Evolutionary conservation across 2,888 invertebrate genomes (phyloP).

Genomic region (Linnaemya vulpina): DNA sequence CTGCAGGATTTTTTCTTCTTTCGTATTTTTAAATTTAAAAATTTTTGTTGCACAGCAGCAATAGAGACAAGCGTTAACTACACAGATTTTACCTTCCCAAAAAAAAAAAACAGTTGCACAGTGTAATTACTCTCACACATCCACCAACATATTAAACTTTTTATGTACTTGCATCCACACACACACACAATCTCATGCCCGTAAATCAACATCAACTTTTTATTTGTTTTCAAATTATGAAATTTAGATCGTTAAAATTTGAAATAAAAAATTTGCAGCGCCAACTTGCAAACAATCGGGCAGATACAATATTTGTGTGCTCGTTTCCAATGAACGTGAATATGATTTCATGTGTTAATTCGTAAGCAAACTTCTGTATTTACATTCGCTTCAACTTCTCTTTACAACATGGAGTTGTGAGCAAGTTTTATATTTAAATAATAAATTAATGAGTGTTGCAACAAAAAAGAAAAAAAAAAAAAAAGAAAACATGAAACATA

Average conservation of each 20-base stretch:
- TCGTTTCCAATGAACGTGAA: background rate
- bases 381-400: background rate
- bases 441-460: conserved; percentile 57
- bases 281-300: conserved; percentile 16
- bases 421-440: conserved; percentile 52
- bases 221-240: conserved; percentile 60
- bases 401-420: conserved; percentile 7
- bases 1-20: background rate
- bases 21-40: background rate
- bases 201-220: conserved; percentile 38
- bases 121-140: conserved; percentile 1
- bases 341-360: conserved; percentile 19
- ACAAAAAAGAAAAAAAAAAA: too few species aligned
- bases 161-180: background rate
- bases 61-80: background rate
- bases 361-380: background rate
- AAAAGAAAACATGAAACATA: conserved; percentile 7
- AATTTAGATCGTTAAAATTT: conserved; percentile 62
- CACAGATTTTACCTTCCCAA: background rate
- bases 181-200: background rate
- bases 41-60: too few species aligned
- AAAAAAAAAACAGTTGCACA: background rate
- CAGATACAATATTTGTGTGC: background rate
- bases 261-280: conserved; percentile 17
- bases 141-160: background rate